Percentiles rank a stretch among this genome's conserved stretches.
Conservation (phyloP, 1,140 invertebrate species). For the Liolophura sinensis region DNA sequence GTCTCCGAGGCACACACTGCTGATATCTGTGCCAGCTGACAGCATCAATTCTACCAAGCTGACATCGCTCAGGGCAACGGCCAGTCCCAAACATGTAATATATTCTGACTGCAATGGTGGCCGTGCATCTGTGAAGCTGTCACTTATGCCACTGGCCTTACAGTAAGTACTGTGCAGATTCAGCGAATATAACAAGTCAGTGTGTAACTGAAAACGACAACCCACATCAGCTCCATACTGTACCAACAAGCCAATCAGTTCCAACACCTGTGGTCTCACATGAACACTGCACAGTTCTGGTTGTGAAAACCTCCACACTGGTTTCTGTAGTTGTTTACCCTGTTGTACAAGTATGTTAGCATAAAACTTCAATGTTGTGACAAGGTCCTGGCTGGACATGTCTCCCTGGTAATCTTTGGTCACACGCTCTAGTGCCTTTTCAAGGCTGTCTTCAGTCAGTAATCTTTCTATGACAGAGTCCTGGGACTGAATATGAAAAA, state of each 20-base stretch:
- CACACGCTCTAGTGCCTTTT: no score
- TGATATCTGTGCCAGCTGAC: conserved; percentile 26
- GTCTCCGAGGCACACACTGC: conserved; percentile 20
- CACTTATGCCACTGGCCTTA: conserved; percentile 14
- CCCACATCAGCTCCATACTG: neutral
- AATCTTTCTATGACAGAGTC: no score
- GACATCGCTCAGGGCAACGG: conserved; percentile 28
- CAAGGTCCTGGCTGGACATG: no score
- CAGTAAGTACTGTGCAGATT: conserved; percentile 22
- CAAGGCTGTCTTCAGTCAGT: no score
- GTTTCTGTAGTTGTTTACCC: no score
- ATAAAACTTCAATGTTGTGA: no score
- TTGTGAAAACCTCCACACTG: no score
- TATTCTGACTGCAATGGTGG: conserved; percentile 12
- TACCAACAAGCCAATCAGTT: neutral
- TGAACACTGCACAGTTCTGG: neutral
- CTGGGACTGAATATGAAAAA: no score
- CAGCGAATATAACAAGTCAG: conserved; percentile 15
- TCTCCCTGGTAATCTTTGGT: no score
- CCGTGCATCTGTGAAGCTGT: conserved; percentile 24
- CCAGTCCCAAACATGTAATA: conserved; percentile 24
- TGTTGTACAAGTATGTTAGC: no score
- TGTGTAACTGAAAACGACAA: conserved; percentile 12
- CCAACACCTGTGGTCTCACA: neutral
- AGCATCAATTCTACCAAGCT: conserved; percentile 24